Base-by-base conservation (phyloP, 2,888 invertebrate species). In the Diplolepis rosae region DNA sequence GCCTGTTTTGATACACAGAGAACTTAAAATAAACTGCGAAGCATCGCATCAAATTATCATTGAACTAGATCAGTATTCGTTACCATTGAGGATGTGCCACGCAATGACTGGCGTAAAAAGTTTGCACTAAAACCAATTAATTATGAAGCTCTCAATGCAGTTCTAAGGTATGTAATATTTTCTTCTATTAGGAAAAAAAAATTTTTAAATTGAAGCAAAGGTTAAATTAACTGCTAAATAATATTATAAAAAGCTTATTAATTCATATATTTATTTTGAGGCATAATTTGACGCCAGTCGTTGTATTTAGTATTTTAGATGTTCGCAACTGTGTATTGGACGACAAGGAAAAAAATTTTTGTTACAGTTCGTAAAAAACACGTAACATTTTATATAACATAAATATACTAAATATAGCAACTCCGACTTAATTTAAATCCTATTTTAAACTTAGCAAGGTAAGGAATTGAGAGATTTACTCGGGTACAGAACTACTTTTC, bases 401-500 rank as follows among this genome's bases (percentile, higher is more conserved):
- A 22, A 24, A 61, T 61, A 56, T 61, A 61, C 39, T 61, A 39
- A 61, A 42, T 61, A 39, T 61, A 61, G 61, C 39, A 61, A 24
- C 13, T 18, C 30, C 22, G 22, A 56, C 13, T 13, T 35, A 39
- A 54, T 32, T 32, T 15, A 32, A 30, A 7, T 61, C 39, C 39
- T 61, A 61, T 61, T 61, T 61, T n/a, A 15, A 24, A 39, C 39
- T 61, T 24, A 39, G 39, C 18, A 11, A 56, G 32, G 32, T 56
- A 61, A 61, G 61, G 61, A 61, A 61, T 61, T 61, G 61, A 61
- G 24, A 61, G n/a, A 61, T 39, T 61, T 61, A 24, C 61, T 61
- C 61, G 39, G 39, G 61, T 61, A 61, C 22, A 61, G 32, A 39
- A 61, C 13, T 24, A 35, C 22, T 39, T 61, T n/a, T 61, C n/a